Evolutionary conservation across 2,797 vertebrate genomes (phyloP), one percentile per base, ranked within the genome.

Genomic region (Melanotaenia parkinsoni): DNA sequence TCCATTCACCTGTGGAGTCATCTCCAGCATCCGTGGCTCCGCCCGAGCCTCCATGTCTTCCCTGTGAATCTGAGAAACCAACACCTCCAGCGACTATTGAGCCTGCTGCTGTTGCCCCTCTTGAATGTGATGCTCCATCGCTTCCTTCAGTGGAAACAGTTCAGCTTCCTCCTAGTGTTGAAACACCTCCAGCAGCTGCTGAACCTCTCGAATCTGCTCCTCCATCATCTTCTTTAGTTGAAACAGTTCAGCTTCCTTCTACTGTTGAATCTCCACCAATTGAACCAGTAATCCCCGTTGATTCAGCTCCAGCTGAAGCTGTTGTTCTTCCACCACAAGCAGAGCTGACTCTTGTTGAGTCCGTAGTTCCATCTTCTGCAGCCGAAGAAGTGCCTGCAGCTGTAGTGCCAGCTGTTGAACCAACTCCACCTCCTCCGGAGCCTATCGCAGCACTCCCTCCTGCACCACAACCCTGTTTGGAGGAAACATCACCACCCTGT

Each of bases 401-500:
- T 1, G 7, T 62, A 54, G 30, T 14, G 56, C 60, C 79, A 64
- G 30, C 60, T 70, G 40, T 71, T 13, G n/a, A 74, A 18, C n/a
- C 35, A 22, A 35, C 75, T 50, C 56, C 65, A 37, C 4, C 70
- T 67, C 9, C 9, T 60, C 33, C 9, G 12, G 58, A 63, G 43
- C n/a, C 37, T 0, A 14, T 53, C 3, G 57, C 67, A 28, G 47
- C 51, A 38, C 47, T 47, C 1, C 0, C 65, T 5, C 37, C 35
- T 58, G 32, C 58, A 50, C 51, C 51, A 62, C 71, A 83, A 20
- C 62, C 78, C 11, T 14, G 18, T 1, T 58, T 79, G 60, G 80
- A 88, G 22, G 79, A 87, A 56, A 51, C 75, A 6, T 11, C 32
- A 0, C 63, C 40, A 0, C 60, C 78, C 1, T 76, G 70, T 81